Percentiles rank a stretch among this genome's conserved stretches.
Evolutionary conservation across 2,888 invertebrate species (phyloP).

Genomic region (Antheraea assamensis): DNA sequence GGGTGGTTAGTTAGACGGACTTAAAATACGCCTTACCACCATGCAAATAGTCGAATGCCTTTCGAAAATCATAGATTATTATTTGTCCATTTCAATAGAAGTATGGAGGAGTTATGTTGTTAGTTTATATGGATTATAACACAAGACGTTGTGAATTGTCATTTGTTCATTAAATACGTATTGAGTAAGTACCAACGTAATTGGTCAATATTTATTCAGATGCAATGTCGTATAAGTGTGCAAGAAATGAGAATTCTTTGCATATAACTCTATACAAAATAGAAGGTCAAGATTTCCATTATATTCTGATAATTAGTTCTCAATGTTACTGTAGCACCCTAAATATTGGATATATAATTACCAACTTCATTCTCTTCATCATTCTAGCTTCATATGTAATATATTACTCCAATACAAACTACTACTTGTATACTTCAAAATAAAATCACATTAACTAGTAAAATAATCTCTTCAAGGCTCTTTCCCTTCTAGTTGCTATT

Average conservation of each 20-base stretch:
- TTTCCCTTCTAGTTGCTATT: neutral
- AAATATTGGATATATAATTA: neutral
- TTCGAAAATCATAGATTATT: neutral
- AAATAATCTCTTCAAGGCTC: neutral
- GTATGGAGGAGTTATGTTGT: neutral
- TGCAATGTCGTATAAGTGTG: neutral
- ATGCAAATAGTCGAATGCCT: neutral
- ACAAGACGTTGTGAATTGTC: neutral
- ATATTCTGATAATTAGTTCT: neutral
- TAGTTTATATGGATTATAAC: neutral
- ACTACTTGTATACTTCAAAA: neutral
- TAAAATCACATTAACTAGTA: neutral
- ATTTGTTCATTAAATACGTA: constrained; percentile 6
- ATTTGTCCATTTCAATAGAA: neutral
- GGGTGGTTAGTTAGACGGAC: no score
- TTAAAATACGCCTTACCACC: no score
- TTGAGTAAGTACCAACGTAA: neutral
- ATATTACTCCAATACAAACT: no score
- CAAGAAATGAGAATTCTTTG: neutral
- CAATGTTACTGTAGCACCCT: neutral
- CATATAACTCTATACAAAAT: neutral
- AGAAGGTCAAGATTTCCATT: neutral
- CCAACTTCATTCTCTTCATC: neutral
- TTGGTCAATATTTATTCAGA: constrained; percentile 8
- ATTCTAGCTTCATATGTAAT: neutral